A percentile compares a stretch with the other conserved stretches of the same genome.
phyloP scores from a whole-genome alignment of 2,797 vertebrate genomes.

The Basileuterus tristriatus region DNA sequence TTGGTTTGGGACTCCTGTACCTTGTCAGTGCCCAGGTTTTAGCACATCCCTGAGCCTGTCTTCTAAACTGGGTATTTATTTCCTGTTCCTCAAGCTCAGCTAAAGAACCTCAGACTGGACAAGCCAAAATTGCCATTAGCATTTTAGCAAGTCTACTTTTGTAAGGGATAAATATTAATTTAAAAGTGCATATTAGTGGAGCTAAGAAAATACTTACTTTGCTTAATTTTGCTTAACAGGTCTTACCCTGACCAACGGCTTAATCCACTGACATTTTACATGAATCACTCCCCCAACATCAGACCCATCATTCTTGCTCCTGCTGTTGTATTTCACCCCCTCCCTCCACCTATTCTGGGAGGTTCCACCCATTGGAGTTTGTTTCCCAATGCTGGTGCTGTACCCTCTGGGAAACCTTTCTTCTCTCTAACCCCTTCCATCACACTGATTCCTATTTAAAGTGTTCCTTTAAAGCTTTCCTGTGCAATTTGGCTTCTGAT shows the following conservation, averaged over 20 bases:
- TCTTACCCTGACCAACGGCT: not conserved
- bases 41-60: not conserved
- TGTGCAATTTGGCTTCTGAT: not conserved
- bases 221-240: not conserved
- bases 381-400: not conserved
- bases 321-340: not conserved
- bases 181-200: not conserved
- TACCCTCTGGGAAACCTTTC: not conserved
- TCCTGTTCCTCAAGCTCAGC: not conserved
- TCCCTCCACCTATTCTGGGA: not conserved
- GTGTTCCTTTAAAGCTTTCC: not conserved
- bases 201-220: not conserved
- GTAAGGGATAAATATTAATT: not conserved
- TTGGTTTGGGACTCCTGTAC: not conserved
- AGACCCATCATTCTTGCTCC: rapidly evolving
- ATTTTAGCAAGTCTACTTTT: not conserved
- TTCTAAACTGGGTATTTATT: not conserved
- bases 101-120: not conserved
- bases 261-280: not conserved
- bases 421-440: not conserved
- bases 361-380: rapidly evolving
- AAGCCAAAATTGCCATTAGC: not conserved
- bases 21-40: not conserved
- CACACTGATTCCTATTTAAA: not conserved
- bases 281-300: rapidly evolving